Evolutionary conservation across 2,113 vertebrate species (phyloP), one percentile per base, ranked within the genome.

Genomic region (Trichomycterus rosablanca): DNA sequence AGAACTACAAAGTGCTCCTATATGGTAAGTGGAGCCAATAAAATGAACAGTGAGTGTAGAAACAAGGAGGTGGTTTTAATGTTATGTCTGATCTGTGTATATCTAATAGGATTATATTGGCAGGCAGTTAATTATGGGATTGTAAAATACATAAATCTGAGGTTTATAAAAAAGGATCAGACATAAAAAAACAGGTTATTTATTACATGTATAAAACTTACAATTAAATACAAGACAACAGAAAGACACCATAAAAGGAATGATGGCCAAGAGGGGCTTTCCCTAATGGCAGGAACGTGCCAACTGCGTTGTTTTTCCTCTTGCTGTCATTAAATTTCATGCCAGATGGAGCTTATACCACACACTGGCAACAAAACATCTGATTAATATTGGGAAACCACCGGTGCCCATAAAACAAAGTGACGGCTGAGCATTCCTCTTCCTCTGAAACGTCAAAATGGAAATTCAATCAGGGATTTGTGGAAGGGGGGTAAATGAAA

Each of bases 391-490:
- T n/a, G 50, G 20, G 39, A 43, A 23, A 15, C 39, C 26, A 44
- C 26, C 30, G 9, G 26, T 23, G n/a, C 24, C 40, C 43, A 50
- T 26, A 39, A 20, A 16, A 28, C 37, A 26, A n/a, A 12, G 2
- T 1, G 10, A 10, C 20, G 11, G 9, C 23, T 32, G 5, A 3
- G 7, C 5, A 44, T 45, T 34, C n/a, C n/a, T 32, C n/a, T 59
- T 20, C 18, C 3, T n/a, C 35, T 11, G 5, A 63, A 63, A 63
- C 44, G 24, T 34, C 39, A 63, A 53, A 49, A 51, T 49, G 32
- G 48, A 52, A 32, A 63, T 52, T 32, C 37, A 52, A 53, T 53
- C 14, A 43, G 37, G 22, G 40, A 24, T 24, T 19, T 16, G 22
- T 34, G 26, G 20, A 22, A 8, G 3, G 19, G 8, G 3, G 39